Conservation (phyloP, 2,888 invertebrate species). For the Amphipoea lucens region DNA sequence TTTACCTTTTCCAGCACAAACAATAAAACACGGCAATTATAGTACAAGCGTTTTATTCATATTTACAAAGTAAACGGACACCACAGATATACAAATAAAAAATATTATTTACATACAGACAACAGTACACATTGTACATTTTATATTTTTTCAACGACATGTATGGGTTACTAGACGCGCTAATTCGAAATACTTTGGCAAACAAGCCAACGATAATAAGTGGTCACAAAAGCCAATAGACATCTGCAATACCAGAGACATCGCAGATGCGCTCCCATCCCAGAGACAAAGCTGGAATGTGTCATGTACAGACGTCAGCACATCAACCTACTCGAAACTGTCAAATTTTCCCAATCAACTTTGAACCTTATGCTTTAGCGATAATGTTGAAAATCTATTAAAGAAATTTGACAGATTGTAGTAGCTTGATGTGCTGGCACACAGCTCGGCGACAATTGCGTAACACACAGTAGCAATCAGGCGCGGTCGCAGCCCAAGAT, state of each 20-base stretch:
- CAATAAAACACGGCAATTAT: slow-evolving; percentile 30
- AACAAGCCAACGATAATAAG: not conserved
- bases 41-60: slow-evolving; percentile 65
- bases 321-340: no score
- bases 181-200: not conserved
- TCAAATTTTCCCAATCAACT: no score
- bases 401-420: no score
- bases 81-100: slow-evolving; percentile 63
- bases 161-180: not conserved
- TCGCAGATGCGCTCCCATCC: not conserved
- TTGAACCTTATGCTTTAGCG: no score
- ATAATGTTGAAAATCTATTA: no score
- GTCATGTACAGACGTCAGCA: no score
- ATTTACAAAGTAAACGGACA: slow-evolving; percentile 59
- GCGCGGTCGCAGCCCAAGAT: no score
- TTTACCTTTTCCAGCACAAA: not conserved
- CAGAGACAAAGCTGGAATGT: not conserved
- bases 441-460: no score
- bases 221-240: not conserved
- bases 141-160: slow-evolving; percentile 19
- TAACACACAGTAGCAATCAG: no score
- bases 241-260: no score
- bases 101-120: slow-evolving; percentile 61
- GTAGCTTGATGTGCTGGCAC: no score
- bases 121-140: slow-evolving; percentile 60